Base-by-base conservation (phyloP, 1,140 invertebrate species). In the Solenopsis invicta region DNA sequence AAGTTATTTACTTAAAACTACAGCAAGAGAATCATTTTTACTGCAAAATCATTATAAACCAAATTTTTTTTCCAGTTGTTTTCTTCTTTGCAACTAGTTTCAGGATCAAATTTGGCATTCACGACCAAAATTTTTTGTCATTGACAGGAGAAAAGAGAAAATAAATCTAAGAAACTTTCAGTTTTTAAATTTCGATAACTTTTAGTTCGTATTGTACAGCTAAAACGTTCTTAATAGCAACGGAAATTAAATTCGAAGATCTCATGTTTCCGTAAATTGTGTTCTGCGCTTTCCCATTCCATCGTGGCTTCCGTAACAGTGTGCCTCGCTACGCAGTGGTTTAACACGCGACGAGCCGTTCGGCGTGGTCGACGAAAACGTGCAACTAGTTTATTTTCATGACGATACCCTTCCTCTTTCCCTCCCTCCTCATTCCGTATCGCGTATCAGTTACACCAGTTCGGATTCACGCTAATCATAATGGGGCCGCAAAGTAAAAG, bases 401-500 rank as follows among this genome's bases (percentile, higher is more conserved):
- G 50, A 24, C 54, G 24, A 24, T 21, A 37, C 54, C 29, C 18
- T 41, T 41, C 37, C 41, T 41, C 41, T 29, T 2, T 29, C 41
- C 41, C 41, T 41, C 5, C 8, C 0, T 8, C 41, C 4, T 8
- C 41, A 41, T 41, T 0, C 3, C 3, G 41, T 29, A 29, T 45
- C 48, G 48, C 41, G 54, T 61, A 75, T 84, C 80, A 59, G 67
- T 82, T 72, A 52, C 41, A n/a, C 18, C 54, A 74, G 52, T 75
- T 81, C 50, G 66, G 34, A 81, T 81, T 84, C 41, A 62, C 13
- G 45, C 74, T 9, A 54, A 67, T 62, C 56, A 67, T 89, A 88
- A 88, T 62, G 66, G 37, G 66, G 37, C 1, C 52, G 21, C 54
- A 24, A 41, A 56, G 48, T 52, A 48, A 66, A 56, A 86, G 56